Evolutionary conservation across 2,888 invertebrate species (phyloP).

Genomic region (Nemotelus nigrinus): DNA sequence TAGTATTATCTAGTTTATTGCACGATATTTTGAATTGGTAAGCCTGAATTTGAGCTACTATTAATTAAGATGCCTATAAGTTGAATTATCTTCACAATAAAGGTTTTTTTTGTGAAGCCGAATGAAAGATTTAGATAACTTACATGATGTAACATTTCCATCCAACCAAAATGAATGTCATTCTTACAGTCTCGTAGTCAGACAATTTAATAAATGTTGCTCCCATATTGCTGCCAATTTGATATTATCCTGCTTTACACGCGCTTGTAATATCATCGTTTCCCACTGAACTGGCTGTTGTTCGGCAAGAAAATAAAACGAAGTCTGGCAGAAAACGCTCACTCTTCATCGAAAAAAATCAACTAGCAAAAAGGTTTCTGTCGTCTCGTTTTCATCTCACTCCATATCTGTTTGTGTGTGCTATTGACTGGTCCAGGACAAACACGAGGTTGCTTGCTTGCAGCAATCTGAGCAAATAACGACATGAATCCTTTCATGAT

Average conservation of each 20-base stretch:
- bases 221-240: background rate
- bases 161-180: too few relatives aligned
- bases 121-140: too few relatives aligned
- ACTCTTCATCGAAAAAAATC: constrained; percentile 8
- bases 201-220: too few relatives aligned
- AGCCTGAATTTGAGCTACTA: too few relatives aligned
- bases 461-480: constrained; percentile 41
- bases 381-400: constrained; percentile 1
- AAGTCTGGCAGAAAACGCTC: background rate
- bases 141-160: too few relatives aligned
- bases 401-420: constrained; percentile 15
- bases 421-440: constrained; percentile 36
- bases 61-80: too few relatives aligned
- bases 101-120: too few relatives aligned
- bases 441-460: constrained; percentile 34
- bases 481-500: constrained; percentile 38
- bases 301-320: too few relatives aligned
- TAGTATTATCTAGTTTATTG: too few relatives aligned
- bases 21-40: too few relatives aligned
- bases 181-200: too few relatives aligned
- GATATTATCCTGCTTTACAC: constrained; percentile 18
- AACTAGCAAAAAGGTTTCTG: constrained; percentile 9
- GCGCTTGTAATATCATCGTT: background rate
- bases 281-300: background rate
- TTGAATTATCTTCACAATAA: too few relatives aligned